Conservation (phyloP, 2,888 invertebrate genomes). For the Pyrrhia umbra region DNA sequence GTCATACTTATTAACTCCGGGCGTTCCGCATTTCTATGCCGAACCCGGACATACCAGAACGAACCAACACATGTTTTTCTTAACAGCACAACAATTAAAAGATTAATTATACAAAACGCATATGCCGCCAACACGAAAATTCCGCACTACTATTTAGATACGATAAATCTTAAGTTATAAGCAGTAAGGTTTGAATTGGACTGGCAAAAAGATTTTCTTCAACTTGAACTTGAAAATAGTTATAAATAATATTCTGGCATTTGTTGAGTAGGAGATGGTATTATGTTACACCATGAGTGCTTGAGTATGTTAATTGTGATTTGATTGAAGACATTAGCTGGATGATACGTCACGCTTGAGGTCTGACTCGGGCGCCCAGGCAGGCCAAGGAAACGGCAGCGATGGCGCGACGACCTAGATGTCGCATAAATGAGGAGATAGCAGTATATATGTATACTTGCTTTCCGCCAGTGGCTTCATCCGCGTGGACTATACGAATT, state of each 20-base stretch:
- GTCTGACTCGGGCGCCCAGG: not conserved
- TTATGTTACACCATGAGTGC: slow-evolving; percentile 7
- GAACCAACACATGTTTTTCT: slow-evolving; percentile 31
- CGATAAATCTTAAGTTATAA: not conserved
- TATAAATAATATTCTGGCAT: slow-evolving; percentile 60
- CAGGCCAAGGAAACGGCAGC: not conserved
- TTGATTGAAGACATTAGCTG: not conserved
- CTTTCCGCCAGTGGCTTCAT: too few relatives aligned
- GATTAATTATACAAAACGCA: slow-evolving; percentile 54
- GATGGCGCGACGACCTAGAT: not conserved
- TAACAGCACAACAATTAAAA: slow-evolving; percentile 44
- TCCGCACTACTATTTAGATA: slow-evolving; percentile 21
- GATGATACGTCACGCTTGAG: not conserved
- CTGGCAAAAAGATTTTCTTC: slow-evolving; percentile 39
- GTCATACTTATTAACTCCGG: not conserved
- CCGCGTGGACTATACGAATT: too few relatives aligned
- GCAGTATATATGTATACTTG: too few relatives aligned
- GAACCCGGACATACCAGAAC: slow-evolving; percentile 27
- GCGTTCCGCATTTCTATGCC: not conserved
- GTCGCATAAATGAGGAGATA: not conserved
- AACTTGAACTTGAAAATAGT: slow-evolving; percentile 70
- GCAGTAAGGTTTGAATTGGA: slow-evolving; percentile 17
- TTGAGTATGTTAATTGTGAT: slow-evolving; percentile 4
- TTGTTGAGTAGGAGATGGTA: slow-evolving; percentile 37
- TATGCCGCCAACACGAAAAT: slow-evolving; percentile 62